These are phyloP conservation scores for Tetrao urogallus DNA, from an alignment of 2,113 vertebrate genomes.

Conservation along the genomic window DNA sequence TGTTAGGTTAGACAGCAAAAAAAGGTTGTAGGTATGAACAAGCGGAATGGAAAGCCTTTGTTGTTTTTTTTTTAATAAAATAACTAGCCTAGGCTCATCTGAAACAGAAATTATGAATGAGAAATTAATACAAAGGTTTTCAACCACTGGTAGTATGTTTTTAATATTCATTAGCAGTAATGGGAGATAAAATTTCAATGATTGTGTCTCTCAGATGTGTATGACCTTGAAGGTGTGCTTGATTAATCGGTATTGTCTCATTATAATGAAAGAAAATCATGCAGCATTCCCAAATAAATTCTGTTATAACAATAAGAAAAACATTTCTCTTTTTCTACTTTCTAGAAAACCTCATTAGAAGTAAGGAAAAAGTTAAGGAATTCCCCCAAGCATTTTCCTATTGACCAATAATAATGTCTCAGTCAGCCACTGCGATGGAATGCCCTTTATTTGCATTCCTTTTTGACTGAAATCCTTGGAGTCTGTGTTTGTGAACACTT, in stretches of 20 bases:
- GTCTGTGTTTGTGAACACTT: background rate
- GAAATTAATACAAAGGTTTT: background rate
- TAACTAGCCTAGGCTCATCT: background rate
- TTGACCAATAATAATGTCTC: background rate
- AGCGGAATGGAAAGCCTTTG: background rate
- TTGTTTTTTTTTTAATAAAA: background rate
- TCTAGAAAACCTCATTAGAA: slow-evolving; percentile 31
- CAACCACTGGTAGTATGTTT: background rate
- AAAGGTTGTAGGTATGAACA: background rate
- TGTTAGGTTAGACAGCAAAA: background rate
- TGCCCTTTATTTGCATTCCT: background rate
- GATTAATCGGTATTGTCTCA: background rate
- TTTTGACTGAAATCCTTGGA: background rate
- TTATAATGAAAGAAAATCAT: background rate
- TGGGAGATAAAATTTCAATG: background rate
- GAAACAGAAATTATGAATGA: too few species aligned
- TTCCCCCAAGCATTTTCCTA: background rate
- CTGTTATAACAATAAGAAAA: background rate
- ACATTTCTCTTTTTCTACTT: background rate
- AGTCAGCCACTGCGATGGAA: background rate
- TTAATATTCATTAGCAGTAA: background rate
- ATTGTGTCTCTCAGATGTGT: background rate
- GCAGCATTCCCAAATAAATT: background rate
- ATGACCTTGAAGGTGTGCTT: background rate
- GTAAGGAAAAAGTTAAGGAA: background rate